phyloP scores from a whole-genome alignment of 2,113 vertebrate species.

The Blennius ocellaris region DNA sequence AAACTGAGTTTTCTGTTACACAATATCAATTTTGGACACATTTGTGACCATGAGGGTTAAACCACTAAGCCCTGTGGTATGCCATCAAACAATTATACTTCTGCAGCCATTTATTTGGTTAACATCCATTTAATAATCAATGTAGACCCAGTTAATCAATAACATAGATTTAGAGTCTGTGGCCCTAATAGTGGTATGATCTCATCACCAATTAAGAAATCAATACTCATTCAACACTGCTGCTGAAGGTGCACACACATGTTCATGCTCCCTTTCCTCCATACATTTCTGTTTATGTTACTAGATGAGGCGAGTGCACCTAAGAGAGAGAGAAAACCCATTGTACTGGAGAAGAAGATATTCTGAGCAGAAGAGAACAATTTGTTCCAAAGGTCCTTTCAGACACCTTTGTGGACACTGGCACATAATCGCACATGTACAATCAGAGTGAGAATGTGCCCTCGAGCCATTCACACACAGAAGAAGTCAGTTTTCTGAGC shows the following conservation, averaged over 20 bases:
- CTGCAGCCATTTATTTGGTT: conserved; percentile 11
- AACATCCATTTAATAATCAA: conserved; percentile 53
- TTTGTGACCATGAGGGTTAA: conserved; percentile 1
- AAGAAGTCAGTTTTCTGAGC: conserved; percentile 25
- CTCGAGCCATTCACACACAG: conserved; percentile 40
- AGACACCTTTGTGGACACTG: conserved; percentile 12
- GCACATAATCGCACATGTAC: conserved; percentile 1
- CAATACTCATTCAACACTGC: conserved; percentile 49
- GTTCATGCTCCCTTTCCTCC: neutral
- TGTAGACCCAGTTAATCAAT: conserved; percentile 45
- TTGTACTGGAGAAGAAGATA: conserved; percentile 19
- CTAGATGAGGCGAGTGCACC: conserved; percentile 4
- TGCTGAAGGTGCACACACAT: neutral
- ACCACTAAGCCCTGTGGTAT: neutral
- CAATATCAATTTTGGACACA: conserved; percentile 11
- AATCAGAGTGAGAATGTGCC: neutral
- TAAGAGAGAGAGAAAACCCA: conserved; percentile 23
- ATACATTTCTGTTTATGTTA: neutral
- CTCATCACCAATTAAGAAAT: conserved; percentile 55
- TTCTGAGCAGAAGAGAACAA: conserved; percentile 33
- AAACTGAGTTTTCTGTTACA: neutral
- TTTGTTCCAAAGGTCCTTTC: conserved; percentile 44
- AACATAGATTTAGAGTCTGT: conserved; percentile 40
- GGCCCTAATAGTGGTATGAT: conserved; percentile 46
- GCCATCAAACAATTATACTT: conserved; percentile 26